Evolutionary conservation across 2,888 invertebrate species (phyloP), one percentile per base, ranked within the genome.

Genomic region (Pherbina coryleti): DNA sequence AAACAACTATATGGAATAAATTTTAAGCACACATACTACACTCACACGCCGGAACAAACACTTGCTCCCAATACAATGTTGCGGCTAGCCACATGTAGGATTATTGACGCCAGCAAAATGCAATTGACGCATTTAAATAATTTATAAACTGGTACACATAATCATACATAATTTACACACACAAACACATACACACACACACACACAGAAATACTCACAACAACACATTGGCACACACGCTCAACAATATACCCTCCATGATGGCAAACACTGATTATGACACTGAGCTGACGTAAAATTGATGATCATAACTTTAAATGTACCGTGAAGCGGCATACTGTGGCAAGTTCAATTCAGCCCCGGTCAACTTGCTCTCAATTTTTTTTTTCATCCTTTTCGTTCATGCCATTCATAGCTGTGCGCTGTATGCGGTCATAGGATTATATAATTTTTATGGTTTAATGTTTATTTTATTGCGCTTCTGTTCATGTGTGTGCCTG

Each of bases 221-320:
- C n/a, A n/a, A 55, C 22, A 55, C 22, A 19, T 7, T 5, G 1
- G n/a, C 53, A 53, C n/a, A 53, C 53, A 53, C n/a, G 1, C 19
- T 5, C 51, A n/a, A 2, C 4, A 8, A 53, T 17, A 53, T 17
- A 53, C 19, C 19, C n/a, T 9, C 5, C n/a, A 55, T 49, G 4
- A 49, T 62, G 9, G 14, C 62, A 17, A 9, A 66, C 17, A n/a
- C 28, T 37, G 31, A 9, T 19, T 53, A 31, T 44, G 22, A 57
- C 72, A 57, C 57, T 37, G 60, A 60, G 25, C 44, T 22, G 51
- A 34, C 64, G 31, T 34, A 55, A 53, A 64, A 66, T 66, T 75
- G 66, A 75, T 66, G 66, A 66, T 75, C 31, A 37, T 37, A 49
- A 49, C 22, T 75, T 25, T 34, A 34, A 74, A 75, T 51, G 66